These are phyloP conservation scores for Rhynchonycteris naso DNA, from an alignment of 2,797 vertebrate species.

Conservation along the genomic window DNA sequence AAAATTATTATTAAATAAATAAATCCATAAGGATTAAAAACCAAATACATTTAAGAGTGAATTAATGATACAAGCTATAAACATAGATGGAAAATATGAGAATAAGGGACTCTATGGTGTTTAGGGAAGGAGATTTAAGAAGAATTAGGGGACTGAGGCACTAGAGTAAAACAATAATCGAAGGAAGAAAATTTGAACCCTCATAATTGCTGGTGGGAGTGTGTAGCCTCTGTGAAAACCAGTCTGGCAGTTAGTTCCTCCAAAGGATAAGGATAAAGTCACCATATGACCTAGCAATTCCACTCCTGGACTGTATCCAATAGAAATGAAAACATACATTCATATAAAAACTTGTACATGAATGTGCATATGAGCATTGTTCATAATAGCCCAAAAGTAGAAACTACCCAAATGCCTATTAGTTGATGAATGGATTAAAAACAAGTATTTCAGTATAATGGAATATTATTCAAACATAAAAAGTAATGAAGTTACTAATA, in stretches of 20 bases:
- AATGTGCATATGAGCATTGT: not conserved
- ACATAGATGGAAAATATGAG: slow-evolving; percentile 12
- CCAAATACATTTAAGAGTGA: not conserved
- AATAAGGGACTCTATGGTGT: not conserved
- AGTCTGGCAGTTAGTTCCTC: slow-evolving; percentile 25
- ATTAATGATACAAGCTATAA: slow-evolving; percentile 25
- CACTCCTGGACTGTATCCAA: not conserved
- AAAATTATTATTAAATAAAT: not conserved
- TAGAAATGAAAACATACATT: not conserved
- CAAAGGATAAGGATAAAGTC: not conserved
- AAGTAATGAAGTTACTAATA: slow-evolving; percentile 7
- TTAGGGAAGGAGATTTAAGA: not conserved
- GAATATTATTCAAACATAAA: not conserved
- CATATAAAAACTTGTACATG: not conserved
- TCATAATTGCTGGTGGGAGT: slow-evolving; percentile 31
- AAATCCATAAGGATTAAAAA: slow-evolving; percentile 3
- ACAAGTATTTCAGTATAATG: not conserved
- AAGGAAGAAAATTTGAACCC: slow-evolving; percentile 45
- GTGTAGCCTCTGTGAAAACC: not conserved
- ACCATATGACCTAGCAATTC: not conserved
- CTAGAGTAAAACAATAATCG: not conserved
- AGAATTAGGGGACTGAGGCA: not conserved
- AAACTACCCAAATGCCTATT: not conserved
- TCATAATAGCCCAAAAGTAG: not conserved
- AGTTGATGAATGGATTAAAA: not conserved